phyloP scores from a whole-genome alignment of 2,797 vertebrate genomes.

The Coluber constrictor region DNA sequence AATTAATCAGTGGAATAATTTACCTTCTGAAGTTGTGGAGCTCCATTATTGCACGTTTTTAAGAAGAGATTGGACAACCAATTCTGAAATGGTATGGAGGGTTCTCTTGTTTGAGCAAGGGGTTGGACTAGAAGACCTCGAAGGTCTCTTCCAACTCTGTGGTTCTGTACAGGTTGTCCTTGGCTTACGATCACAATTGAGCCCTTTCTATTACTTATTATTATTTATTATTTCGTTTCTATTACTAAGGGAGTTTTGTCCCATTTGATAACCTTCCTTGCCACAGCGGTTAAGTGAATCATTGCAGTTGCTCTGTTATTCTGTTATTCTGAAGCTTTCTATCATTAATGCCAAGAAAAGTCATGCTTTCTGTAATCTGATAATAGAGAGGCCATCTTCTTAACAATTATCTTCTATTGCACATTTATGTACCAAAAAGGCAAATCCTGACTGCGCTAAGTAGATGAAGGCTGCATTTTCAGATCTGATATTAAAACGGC shows the following conservation, averaged over 20 bases:
- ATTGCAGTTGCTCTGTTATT: not conserved
- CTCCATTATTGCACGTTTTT: too few species aligned
- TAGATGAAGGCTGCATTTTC: not conserved
- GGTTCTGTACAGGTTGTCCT: not conserved
- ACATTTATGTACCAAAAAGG: not conserved
- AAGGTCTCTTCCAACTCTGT: too few species aligned
- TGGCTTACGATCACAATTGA: not conserved
- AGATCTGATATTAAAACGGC: not conserved
- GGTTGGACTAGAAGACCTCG: too few species aligned
- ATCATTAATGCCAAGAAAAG: not conserved
- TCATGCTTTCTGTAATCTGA: not conserved
- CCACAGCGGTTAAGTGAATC: not conserved
- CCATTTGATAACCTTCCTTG: too few species aligned
- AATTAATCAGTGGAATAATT: too few species aligned
- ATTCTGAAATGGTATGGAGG: too few species aligned
- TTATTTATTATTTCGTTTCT: too few species aligned
- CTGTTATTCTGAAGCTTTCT: not conserved
- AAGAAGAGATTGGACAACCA: too few species aligned
- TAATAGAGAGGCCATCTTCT: not conserved
- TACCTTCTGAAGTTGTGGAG: too few species aligned
- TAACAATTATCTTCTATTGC: not conserved
- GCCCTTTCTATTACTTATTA: too few species aligned
- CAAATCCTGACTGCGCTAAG: not conserved
- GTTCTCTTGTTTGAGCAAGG: too few species aligned
- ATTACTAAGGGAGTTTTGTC: too few species aligned